Evolutionary conservation across 1,140 invertebrate genomes (phyloP), one percentile per base, ranked within the genome.

Genomic region (Drosophila jambulina): DNA sequence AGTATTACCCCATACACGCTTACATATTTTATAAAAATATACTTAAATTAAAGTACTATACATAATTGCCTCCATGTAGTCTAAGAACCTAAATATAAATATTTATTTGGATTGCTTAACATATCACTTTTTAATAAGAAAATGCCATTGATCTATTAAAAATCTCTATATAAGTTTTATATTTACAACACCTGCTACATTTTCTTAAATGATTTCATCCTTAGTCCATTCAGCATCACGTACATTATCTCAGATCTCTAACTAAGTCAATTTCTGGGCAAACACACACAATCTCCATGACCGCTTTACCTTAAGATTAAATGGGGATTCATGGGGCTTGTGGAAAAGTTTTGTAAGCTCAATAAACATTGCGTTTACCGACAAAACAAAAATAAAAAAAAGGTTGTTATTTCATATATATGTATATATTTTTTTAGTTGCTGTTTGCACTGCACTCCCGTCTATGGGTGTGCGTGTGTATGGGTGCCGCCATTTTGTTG

Each of bases 281-380:
- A 65, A 67, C 19, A 67, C 51, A 42, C 36, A 42, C 34, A 36
- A 70, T 38, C 64, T 51, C 27, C 60, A 59, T 79, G 56, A 56
- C 34, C 59, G 61, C 65, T 64, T 62, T 48, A 82, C 75, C 75
- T 67, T 32, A 83, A 83, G 70, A 83, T 65, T 48, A 51, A 49
- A 23, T 7, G 29, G 15, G 45, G 45, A 38, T 51, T 63, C 19
- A 12, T 23, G 58, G 29, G 53, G 40, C 46, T 59, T 71, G 32
- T 43, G 49, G 32, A n/a, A 29, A 80, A 80, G 62, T 53, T 76
- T 87, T 87, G 68, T 65, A 65, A 75, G 76, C 84, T 88, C 84
- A 87, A 88, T 88, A 88, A 87, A 87, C 84, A 87, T 88, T 88
- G 80, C 77, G 80, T 84, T 87, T 88, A 62, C 65, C 63, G 43